Evolutionary conservation across 2,113 vertebrate genomes (phyloP).

Genomic region (Morone chrysops): DNA sequence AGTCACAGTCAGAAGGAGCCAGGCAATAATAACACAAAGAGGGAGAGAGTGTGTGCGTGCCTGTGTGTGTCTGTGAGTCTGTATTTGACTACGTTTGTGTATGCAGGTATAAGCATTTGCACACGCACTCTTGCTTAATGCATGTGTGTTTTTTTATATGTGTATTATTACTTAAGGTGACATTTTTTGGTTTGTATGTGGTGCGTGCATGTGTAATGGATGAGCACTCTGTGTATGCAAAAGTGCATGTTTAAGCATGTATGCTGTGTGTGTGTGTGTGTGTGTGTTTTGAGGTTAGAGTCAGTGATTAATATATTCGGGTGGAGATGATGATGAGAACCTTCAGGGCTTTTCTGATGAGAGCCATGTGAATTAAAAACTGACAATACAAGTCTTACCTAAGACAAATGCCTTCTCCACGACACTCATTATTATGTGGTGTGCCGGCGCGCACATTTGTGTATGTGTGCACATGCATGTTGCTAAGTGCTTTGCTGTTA

Average conservation of each 20-base stretch:
- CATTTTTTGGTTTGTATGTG: background rate
- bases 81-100: background rate
- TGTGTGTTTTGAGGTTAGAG: conserved; percentile 29
- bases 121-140: background rate
- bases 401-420: conserved; percentile 70
- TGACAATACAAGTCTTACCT: conserved; percentile 67
- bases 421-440: conserved; percentile 60
- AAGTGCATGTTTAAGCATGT: background rate
- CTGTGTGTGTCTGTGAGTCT: background rate
- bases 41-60: conserved; percentile 14
- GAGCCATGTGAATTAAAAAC: conserved; percentile 75
- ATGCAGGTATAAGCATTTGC: conserved; percentile 4
- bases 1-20: conserved; percentile 76
- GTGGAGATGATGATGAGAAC: conserved; percentile 63
- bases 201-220: conserved; percentile 7
- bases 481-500: conserved; percentile 49
- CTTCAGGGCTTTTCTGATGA: conserved; percentile 76
- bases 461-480: background rate
- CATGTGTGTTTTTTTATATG: background rate
- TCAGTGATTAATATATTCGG: conserved; percentile 57
- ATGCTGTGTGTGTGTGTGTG: conserved; percentile 8
- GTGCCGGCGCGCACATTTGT: background rate
- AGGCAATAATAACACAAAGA: conserved; percentile 71
- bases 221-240: background rate
- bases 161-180: background rate